These are phyloP conservation scores for Lates calcarifer DNA, from an alignment of 2,113 vertebrate species.

Conservation along the genomic window DNA sequence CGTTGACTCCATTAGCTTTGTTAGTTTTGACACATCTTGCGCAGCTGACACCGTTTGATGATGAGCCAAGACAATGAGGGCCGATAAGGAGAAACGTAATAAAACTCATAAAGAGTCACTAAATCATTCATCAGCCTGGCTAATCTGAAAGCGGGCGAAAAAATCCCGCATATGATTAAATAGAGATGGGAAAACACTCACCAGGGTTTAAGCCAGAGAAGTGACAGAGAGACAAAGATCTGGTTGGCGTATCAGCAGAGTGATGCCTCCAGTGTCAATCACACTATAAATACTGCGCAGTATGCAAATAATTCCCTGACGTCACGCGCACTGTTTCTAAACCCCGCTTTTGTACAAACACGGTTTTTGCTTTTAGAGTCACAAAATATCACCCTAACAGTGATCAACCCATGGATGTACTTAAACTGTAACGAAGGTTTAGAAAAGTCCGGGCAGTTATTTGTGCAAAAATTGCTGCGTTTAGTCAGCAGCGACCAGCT, in stretches of 20 bases:
- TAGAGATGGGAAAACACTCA: constrained; percentile 22
- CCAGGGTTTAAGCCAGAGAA: background rate
- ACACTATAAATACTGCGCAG: constrained; percentile 64
- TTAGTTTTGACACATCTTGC: background rate
- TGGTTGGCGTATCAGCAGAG: constrained; percentile 20
- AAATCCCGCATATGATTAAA: no score
- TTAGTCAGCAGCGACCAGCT: background rate
- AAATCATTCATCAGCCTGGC: background rate
- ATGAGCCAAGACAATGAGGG: background rate
- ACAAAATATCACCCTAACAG: background rate
- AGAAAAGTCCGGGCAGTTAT: background rate
- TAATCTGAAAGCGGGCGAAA: background rate
- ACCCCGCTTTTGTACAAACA: background rate
- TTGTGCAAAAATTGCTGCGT: background rate
- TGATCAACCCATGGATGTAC: fast-evolving
- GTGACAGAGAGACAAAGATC: fast-evolving
- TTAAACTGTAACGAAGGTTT: background rate
- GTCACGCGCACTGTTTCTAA: constrained; percentile 26
- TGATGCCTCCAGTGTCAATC: background rate
- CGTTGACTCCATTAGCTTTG: background rate
- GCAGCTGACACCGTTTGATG: background rate
- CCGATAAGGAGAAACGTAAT: background rate
- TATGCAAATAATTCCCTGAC: constrained; percentile 76
- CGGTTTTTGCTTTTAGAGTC: background rate
- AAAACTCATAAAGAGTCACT: no score